These are phyloP conservation scores for Pelagia noctiluca DNA, from an alignment of 30 jellyfish, hydroid and myxozoan genomes.

Conservation along the genomic window DNA sequence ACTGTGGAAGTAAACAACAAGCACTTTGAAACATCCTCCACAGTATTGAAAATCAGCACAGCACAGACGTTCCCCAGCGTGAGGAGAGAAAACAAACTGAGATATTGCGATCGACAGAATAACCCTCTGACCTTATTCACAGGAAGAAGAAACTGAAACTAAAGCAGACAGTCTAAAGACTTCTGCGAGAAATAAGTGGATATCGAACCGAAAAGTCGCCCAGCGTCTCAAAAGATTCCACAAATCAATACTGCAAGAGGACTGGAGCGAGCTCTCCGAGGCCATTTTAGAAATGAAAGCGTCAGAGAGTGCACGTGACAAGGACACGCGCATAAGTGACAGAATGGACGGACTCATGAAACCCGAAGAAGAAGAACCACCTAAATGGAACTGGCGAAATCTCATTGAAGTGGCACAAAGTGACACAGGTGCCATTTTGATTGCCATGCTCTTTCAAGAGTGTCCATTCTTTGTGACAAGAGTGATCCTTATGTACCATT, in stretches of 20 bases:
- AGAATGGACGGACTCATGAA: neutral
- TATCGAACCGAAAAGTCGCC: conserved; percentile 1
- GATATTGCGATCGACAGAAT: no score
- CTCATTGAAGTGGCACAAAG: conserved; percentile 60
- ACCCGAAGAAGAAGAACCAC: conserved; percentile 1
- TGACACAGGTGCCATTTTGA: conserved; percentile 69
- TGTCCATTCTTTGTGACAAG: conserved; percentile 82
- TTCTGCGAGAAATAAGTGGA: conserved; percentile 7
- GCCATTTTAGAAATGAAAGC: conserved; percentile 23
- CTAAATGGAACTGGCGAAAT: conserved; percentile 10
- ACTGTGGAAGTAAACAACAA: no score
- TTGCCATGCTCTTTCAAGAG: conserved; percentile 78
- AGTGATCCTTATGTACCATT: conserved; percentile 53
- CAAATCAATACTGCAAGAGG: conserved; percentile 32
- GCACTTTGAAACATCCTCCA: no score
- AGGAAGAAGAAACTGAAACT: neutral
- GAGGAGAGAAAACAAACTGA: no score
- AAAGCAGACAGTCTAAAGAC: no score
- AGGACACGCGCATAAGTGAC: neutral
- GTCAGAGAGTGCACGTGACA: neutral
- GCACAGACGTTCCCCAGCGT: no score
- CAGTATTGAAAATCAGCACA: no score
- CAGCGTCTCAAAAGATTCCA: conserved; percentile 13
- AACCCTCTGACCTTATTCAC: neutral
- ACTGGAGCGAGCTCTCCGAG: conserved; percentile 59